phyloP scores from a whole-genome alignment of 2,797 vertebrate genomes.

The Myotis pilosus region DNA sequence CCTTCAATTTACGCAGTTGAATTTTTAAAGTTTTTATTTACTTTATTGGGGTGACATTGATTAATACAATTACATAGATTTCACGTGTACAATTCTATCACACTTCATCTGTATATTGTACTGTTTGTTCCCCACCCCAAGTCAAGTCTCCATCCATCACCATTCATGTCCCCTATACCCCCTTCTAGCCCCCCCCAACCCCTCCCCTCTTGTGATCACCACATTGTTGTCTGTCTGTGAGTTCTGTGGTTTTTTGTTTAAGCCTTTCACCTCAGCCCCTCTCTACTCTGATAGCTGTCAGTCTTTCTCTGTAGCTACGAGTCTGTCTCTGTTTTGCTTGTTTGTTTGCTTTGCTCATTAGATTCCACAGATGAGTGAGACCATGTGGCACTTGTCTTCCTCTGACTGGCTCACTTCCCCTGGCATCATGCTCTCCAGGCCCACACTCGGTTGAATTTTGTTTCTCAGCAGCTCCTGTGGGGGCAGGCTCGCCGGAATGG shows the following conservation, averaged over 20 bases:
- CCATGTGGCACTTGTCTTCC: background rate
- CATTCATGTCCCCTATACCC: background rate
- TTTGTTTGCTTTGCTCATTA: background rate
- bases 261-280: background rate
- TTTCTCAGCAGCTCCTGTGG: background rate
- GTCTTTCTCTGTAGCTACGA: background rate
- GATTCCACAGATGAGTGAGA: background rate
- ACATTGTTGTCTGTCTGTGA: background rate
- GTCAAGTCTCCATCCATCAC: background rate
- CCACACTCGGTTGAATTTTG: background rate
- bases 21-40: background rate
- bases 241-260: background rate
- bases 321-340: background rate
- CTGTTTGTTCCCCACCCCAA: background rate
- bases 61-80: background rate
- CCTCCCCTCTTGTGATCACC: background rate
- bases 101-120: background rate
- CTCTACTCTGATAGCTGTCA: background rate
- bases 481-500: background rate
- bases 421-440: background rate
- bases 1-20: background rate
- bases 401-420: background rate
- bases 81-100: background rate
- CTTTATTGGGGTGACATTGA: background rate
- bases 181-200: background rate